Percentiles rank a stretch among this genome's conserved stretches.
phyloP scores from a whole-genome alignment of 2,888 invertebrate species.

The Drosophila subsilvestris region DNA sequence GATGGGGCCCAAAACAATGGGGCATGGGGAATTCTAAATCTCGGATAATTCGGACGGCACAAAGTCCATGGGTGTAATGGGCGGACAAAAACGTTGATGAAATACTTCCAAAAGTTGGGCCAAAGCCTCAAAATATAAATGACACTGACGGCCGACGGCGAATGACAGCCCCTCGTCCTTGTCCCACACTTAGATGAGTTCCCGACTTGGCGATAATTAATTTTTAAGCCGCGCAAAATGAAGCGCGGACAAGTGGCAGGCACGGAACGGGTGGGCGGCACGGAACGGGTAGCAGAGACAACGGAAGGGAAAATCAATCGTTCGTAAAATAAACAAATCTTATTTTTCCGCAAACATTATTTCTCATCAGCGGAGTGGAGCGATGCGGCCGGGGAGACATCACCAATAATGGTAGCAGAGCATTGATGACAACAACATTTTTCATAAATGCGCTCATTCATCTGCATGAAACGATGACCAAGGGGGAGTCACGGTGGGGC shows the following conservation, averaged over 20 bases:
- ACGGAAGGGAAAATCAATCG: slow-evolving; percentile 67
- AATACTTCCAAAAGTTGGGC: slow-evolving; percentile 63
- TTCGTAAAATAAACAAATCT: slow-evolving; percentile 80
- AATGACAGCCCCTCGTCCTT: slow-evolving; percentile 30
- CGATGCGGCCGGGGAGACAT: slow-evolving; percentile 38
- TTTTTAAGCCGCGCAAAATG: slow-evolving; percentile 78
- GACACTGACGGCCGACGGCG: slow-evolving; percentile 50
- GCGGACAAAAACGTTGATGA: slow-evolving; percentile 56
- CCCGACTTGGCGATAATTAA: slow-evolving; percentile 67
- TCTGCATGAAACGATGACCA: slow-evolving; percentile 68
- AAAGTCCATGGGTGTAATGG: slow-evolving; percentile 47
- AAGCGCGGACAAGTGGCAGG: slow-evolving; percentile 59
- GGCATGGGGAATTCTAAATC: slow-evolving; percentile 42
- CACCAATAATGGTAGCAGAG: slow-evolving; percentile 49
- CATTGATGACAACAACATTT: slow-evolving; percentile 72
- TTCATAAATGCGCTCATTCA: slow-evolving; percentile 79
- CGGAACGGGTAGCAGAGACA: not conserved
- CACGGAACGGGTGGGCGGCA: slow-evolving; percentile 13
- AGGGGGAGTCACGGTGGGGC: not conserved
- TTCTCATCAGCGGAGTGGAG: slow-evolving; percentile 65
- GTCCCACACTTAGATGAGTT: slow-evolving; percentile 10
- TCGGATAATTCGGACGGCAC: slow-evolving; percentile 52
- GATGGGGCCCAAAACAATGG: slow-evolving; percentile 11
- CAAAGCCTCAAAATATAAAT: slow-evolving; percentile 59
- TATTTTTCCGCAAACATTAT: slow-evolving; percentile 81